phyloP scores from a whole-genome alignment of 2,797 vertebrate genomes.

The Synaphobranchus kaupii region DNA sequence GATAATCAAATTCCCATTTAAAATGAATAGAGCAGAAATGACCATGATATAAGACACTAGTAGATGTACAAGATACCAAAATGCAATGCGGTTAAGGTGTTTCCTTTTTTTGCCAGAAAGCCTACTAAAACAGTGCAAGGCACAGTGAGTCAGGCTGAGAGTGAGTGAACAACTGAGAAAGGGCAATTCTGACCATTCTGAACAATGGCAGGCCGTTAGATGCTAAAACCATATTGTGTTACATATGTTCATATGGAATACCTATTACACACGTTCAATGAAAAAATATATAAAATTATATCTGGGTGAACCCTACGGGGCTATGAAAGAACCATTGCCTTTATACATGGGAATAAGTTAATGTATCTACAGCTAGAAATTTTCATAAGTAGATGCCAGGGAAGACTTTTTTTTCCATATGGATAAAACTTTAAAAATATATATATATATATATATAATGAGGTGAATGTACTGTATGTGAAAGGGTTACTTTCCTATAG shows the following conservation, averaged over 20 bases:
- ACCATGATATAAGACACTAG: neutral
- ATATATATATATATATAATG: slow-evolving; percentile 37
- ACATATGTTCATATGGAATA: slow-evolving; percentile 57
- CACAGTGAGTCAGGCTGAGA: neutral
- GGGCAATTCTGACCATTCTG: slow-evolving; percentile 20
- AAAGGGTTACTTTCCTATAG: slow-evolving; percentile 36
- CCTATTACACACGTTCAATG: slow-evolving; percentile 60
- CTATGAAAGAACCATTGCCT: slow-evolving; percentile 56
- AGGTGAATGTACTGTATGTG: slow-evolving; percentile 36
- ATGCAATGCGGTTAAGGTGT: neutral
- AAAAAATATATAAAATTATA: slow-evolving; percentile 45
- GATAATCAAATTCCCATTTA: neutral
- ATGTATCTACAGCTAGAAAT: slow-evolving; percentile 50
- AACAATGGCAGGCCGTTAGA: slow-evolving; percentile 35
- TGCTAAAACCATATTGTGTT: slow-evolving; percentile 48
- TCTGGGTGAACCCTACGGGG: slow-evolving; percentile 57
- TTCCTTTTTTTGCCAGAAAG: neutral
- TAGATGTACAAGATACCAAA: neutral
- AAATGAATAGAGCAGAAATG: neutral
- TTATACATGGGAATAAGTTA: slow-evolving; percentile 54
- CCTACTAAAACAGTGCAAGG: neutral
- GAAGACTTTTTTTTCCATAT: slow-evolving; percentile 49
- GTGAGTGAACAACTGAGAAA: neutral
- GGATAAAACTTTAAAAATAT: slow-evolving; percentile 48
- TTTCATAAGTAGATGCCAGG: slow-evolving; percentile 55